Percentiles rank a stretch among this genome's conserved stretches.
Evolutionary conservation across 2,113 vertebrate species (phyloP).

Genomic region (Chaetodon auriga): DNA sequence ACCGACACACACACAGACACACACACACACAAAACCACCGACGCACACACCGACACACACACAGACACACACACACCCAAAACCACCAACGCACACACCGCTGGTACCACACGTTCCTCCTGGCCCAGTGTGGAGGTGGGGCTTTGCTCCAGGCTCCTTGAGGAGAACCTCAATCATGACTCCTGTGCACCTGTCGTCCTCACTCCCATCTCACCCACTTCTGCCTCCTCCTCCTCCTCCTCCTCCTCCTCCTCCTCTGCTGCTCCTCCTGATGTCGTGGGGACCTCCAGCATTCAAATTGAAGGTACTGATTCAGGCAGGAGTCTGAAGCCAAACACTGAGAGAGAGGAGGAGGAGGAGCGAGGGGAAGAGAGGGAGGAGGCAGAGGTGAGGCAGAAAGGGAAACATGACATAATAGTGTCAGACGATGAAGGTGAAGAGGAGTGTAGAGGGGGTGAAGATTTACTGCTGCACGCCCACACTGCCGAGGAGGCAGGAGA

Average conservation of each 20-base stretch:
- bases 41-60: neutral
- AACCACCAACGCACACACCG: neutral
- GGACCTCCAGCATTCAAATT: neutral
- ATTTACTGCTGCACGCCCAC: neutral
- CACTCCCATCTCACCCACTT: slow-evolving; percentile 7
- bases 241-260: neutral
- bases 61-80: neutral
- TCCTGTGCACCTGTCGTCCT: slow-evolving; percentile 22
- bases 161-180: slow-evolving; percentile 65
- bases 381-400: neutral
- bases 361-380: neutral
- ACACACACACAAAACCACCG: neutral
- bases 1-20: neutral
- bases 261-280: neutral
- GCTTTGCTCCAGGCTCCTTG: slow-evolving; percentile 57
- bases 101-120: neutral
- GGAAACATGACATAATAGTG: neutral
- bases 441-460: neutral
- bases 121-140: slow-evolving; percentile 43
- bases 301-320: slow-evolving; percentile 25
- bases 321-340: neutral
- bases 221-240: neutral
- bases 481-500: neutral
- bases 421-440: slow-evolving; percentile 12
- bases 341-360: neutral